A percentile compares a stretch with the other conserved stretches of the same genome.
Evolutionary conservation across 2,888 invertebrate species (phyloP).

Genomic region (Hydraecia micacea): DNA sequence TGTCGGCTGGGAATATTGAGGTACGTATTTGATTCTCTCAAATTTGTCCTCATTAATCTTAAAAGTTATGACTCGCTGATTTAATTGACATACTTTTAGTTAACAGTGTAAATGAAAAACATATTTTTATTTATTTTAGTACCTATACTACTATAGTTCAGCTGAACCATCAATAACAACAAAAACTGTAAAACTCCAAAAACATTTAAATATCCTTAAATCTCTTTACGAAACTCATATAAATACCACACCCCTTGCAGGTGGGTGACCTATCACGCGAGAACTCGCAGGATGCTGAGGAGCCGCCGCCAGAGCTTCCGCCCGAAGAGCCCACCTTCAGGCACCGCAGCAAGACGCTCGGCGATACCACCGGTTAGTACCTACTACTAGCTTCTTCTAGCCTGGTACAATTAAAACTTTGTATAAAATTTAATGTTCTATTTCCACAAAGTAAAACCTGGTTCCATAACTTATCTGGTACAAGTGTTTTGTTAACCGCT

Average conservation of each 20-base stretch:
- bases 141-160: not conserved
- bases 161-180: not conserved
- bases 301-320: slow-evolving; percentile 78
- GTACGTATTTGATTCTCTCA: slow-evolving; percentile 61
- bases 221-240: not conserved
- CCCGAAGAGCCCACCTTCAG: slow-evolving; percentile 91
- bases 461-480: not conserved
- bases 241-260: slow-evolving; percentile 66
- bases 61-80: not conserved
- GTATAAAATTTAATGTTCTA: not conserved
- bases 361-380: slow-evolving; percentile 93
- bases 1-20: slow-evolving; percentile 96
- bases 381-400: not conserved
- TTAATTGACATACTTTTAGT: not conserved
- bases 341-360: slow-evolving; percentile 97
- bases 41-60: not conserved
- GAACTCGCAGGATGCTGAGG: slow-evolving; percentile 92
- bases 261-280: slow-evolving; percentile 94
- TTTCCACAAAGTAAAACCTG: not conserved
- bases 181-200: not conserved
- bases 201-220: not conserved
- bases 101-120: not conserved
- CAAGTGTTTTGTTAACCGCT: not conserved
- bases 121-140: not conserved
- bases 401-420: not conserved